Evolutionary conservation across 2,113 vertebrate genomes (phyloP).

Genomic region (Galeopterus variegatus): DNA sequence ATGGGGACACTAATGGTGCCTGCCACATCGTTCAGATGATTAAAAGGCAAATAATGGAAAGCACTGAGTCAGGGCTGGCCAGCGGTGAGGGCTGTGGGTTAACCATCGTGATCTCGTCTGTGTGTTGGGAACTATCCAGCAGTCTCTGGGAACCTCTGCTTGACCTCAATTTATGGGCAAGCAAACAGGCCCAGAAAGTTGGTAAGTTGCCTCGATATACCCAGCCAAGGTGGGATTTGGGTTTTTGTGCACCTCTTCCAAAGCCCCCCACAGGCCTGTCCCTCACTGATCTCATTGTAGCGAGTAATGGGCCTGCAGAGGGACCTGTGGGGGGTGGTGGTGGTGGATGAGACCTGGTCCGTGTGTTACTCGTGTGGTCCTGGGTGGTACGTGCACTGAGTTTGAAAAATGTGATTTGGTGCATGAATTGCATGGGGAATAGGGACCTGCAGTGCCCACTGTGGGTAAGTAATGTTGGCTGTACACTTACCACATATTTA

Average conservation of each 20-base stretch:
- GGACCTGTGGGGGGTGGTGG: accelerated
- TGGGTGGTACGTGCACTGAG: accelerated
- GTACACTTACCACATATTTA: accelerated
- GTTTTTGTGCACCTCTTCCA: not conserved
- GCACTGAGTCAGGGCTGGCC: accelerated
- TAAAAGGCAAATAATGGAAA: not conserved
- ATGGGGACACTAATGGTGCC: not conserved
- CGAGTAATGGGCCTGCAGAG: no score
- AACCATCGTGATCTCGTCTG: accelerated
- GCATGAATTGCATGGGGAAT: not conserved
- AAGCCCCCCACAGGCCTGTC: accelerated
- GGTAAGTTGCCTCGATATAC: not conserved
- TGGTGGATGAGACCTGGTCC: not conserved
- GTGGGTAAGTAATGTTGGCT: accelerated
- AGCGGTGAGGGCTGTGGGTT: accelerated
- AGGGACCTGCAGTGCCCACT: accelerated
- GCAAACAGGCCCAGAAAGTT: accelerated
- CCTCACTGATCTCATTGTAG: not conserved
- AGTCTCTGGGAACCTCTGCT: accelerated
- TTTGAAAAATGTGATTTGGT: not conserved
- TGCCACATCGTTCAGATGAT: not conserved
- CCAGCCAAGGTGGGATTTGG: not conserved
- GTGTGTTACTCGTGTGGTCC: accelerated
- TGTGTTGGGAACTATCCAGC: not conserved
- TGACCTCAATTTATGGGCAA: not conserved